phyloP scores from a whole-genome alignment of 2,113 vertebrate genomes.

The Amazona guildingii region DNA sequence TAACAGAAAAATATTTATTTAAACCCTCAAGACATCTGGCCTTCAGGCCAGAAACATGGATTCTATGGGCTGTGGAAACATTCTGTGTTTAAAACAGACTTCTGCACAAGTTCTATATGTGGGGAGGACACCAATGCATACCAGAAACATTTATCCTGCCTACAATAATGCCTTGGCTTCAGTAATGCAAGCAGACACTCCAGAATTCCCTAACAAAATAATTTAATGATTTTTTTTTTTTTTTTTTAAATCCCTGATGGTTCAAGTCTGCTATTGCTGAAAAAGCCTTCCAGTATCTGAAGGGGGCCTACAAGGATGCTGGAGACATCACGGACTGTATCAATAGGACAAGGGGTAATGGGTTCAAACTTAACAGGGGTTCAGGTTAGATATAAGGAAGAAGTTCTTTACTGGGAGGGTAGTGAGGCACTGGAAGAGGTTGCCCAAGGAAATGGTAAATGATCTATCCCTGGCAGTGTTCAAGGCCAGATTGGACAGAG shows the following conservation, averaged over 20 bases:
- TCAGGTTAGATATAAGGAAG: too few relatives aligned
- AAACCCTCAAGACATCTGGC: not conserved
- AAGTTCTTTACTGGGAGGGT: too few relatives aligned
- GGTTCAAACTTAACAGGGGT: too few relatives aligned
- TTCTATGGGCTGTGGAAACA: not conserved
- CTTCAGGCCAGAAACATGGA: not conserved
- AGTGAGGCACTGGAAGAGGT: too few relatives aligned
- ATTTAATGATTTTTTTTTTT: not conserved
- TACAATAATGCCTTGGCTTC: slow-evolving; percentile 6
- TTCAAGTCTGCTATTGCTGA: not conserved
- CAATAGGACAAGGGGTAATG: too few relatives aligned
- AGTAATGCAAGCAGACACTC: not conserved
- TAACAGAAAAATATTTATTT: not conserved
- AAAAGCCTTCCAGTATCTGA: not conserved
- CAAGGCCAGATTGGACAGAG: too few relatives aligned
- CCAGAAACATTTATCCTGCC: not conserved
- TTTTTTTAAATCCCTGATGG: not conserved
- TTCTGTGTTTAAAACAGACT: not conserved
- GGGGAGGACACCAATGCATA: not conserved
- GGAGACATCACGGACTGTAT: too few relatives aligned
- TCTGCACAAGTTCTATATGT: not conserved
- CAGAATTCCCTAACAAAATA: not conserved
- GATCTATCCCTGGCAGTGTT: too few relatives aligned
- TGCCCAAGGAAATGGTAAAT: too few relatives aligned
- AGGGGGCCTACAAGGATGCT: too few relatives aligned